phyloP scores from a whole-genome alignment of 2,113 vertebrate genomes.

The Erpornis zantholeuca region DNA sequence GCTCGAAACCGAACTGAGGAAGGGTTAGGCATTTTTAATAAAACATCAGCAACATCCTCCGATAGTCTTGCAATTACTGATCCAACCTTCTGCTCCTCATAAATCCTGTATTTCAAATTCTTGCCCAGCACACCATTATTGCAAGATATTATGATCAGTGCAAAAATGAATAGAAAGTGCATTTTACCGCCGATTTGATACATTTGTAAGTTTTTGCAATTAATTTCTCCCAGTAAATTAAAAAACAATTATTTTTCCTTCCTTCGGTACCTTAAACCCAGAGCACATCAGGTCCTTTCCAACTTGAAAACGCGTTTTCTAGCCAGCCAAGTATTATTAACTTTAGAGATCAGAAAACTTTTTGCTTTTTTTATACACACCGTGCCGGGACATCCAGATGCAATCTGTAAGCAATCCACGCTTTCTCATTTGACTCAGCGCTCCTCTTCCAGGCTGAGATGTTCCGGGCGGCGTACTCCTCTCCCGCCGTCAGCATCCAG shows the following conservation, averaged over 20 bases:
- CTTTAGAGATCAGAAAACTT: constrained; percentile 41
- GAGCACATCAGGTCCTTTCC: constrained; percentile 33
- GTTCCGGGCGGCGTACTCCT: background rate
- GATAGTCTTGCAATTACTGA: constrained; percentile 87
- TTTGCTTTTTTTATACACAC: constrained; percentile 21
- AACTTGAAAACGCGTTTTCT: constrained; percentile 30
- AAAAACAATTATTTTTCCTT: constrained; percentile 32
- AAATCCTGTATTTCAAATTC: constrained; percentile 93
- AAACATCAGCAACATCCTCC: constrained; percentile 86
- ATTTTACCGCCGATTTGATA: constrained; percentile 48
- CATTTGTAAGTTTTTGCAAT: constrained; percentile 17
- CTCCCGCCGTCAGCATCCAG: constrained; percentile 19
- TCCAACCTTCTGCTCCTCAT: constrained; percentile 93
- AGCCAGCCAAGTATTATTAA: background rate
- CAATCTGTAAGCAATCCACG: background rate
- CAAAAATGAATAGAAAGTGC: constrained; percentile 67
- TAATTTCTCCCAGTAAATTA: constrained; percentile 42
- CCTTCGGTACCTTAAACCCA: constrained; percentile 38
- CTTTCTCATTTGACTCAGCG: background rate
- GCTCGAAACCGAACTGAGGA: constrained; percentile 88
- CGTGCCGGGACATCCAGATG: constrained; percentile 47
- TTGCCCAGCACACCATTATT: constrained; percentile 69
- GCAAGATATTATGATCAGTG: constrained; percentile 65
- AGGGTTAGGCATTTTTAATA: constrained; percentile 84
- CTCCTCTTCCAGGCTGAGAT: background rate